phyloP scores from a whole-genome alignment of 2,113 vertebrate genomes.

The Beaufortia kweichowensis region DNA sequence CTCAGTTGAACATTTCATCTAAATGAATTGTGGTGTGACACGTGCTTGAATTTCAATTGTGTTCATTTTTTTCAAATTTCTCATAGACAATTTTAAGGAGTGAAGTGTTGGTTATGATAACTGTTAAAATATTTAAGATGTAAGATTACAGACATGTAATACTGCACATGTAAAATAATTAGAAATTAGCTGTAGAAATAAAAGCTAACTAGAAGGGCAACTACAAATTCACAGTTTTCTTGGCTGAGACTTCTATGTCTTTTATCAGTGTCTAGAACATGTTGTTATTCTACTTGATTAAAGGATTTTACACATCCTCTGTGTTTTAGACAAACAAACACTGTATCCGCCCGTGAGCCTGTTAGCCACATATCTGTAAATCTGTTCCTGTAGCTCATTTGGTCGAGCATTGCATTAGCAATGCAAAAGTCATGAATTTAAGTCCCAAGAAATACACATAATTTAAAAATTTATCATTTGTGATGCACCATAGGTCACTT shows the following conservation, averaged over 20 bases:
- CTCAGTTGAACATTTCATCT: background rate
- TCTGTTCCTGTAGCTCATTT: too few species aligned
- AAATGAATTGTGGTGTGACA: background rate
- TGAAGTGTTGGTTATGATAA: background rate
- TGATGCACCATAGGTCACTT: too few species aligned
- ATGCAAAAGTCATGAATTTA: too few species aligned
- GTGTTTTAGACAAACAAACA: background rate
- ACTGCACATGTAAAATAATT: background rate
- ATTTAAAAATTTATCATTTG: too few species aligned
- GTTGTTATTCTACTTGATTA: conserved; percentile 23
- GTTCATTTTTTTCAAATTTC: background rate
- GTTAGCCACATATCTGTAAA: background rate
- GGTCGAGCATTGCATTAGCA: too few species aligned
- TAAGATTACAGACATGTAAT: background rate
- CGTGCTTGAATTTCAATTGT: background rate
- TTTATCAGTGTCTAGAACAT: conserved; percentile 1
- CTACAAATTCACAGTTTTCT: background rate
- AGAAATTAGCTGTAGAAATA: background rate
- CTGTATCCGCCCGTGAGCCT: conserved; percentile 13
- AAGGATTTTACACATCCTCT: background rate
- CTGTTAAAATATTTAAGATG: background rate
- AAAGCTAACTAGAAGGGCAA: background rate
- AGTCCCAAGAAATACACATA: too few species aligned
- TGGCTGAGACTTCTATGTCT: background rate
- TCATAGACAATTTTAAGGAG: background rate